Evolutionary conservation across 1,140 invertebrate genomes (phyloP), one percentile per base, ranked within the genome.

Genomic region (Drosophila tropicalis): DNA sequence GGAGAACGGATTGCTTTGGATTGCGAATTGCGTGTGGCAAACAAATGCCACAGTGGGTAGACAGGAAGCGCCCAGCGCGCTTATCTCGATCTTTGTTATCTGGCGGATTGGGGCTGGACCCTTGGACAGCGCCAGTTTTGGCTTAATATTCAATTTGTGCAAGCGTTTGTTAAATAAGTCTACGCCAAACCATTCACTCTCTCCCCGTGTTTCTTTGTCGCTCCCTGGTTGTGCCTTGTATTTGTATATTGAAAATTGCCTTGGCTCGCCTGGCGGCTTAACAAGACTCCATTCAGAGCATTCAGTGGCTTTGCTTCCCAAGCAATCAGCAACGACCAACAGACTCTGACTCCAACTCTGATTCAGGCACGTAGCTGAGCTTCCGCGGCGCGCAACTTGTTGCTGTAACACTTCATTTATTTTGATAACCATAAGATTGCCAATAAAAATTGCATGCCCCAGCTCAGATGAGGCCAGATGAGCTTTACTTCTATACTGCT

Each of bases 381-480:
- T 86, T 82, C 72, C 83, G 83, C 83, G 72, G 67, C 77, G 71
- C 70, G 66, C 71, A 86, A 81, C 75, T 86, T 79, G 82, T 86
- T 81, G 77, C 78, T 76, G 76, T 78, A 87, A 87, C 84, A 90
- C 85, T 89, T 89, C 85, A 89, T 89, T 89, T 90, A 89, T 84
- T 89, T 84, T 89, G 85, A 89, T 89, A 89, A 90, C 77, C 84
- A 87, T 89, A 87, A 87, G 84, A 87, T 87, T 87, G 83, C 83
- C 79, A 87, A 82, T 82, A 79, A 84, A 71, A 72, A 68, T 78
- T 75, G 67, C 67, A 62, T 55, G 72, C 32, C 60, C 61, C 60
- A 75, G 66, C 29, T 36, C 32, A 57, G 51, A 51, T 61, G 32
- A 60, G 15, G 55, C 19, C 58, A 41, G 41, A 61, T 54, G 41